Evolutionary conservation across 2,797 vertebrate genomes (phyloP), one percentile per base, ranked within the genome.

Genomic region (Pogoniulus pusillus): DNA sequence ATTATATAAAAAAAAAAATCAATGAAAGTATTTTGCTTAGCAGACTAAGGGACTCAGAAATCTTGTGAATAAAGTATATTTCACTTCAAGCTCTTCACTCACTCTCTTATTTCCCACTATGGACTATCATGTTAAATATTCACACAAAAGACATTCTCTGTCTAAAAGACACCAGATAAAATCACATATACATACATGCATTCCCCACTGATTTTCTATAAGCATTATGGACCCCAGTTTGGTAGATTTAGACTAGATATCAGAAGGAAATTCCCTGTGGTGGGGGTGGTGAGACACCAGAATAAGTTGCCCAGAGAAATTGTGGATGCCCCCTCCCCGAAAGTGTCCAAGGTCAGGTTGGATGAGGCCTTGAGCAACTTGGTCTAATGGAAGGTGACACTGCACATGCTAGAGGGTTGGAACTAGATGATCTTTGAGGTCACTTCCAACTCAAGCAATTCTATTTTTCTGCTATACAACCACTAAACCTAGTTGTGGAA

Each of bases 161-260:
- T 16, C 9, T 26, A 18, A 60, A 59, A 39, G 81, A 55, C 10
- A 11, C 0, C 5, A 45, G 17, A 18, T 12, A 74, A 84, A 64
- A 0, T 2, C 13, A 35, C 7, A 13, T 1, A 2, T 23, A 34
- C 2, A 3, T 27, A 4, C 23, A 55, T 58, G 12, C 13, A 51
- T 74, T 13, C 1, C 63, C 24, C 29, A 49, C 30, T 37, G 10
- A 3, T 72, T 87, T 91, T 59, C 16, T 18, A 45, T 8, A 6
- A 59, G 4, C 18, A 23, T n/a, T 54, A 49, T 15, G 9, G 22
- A 35, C 24, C 7, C 4, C 12, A 24, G 32, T 45, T 76, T 60
- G 23, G 47, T 24, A 49, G 47, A 49, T 49, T 49, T 49, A 49
- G 47, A 49, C 47, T 49, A 23, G 23, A 13, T 49, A 49, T 24